Percentiles rank a stretch among this genome's conserved stretches.
Evolutionary conservation across 2,797 vertebrate species (phyloP).

Genomic region (Schizopygopsis malacanthus): DNA sequence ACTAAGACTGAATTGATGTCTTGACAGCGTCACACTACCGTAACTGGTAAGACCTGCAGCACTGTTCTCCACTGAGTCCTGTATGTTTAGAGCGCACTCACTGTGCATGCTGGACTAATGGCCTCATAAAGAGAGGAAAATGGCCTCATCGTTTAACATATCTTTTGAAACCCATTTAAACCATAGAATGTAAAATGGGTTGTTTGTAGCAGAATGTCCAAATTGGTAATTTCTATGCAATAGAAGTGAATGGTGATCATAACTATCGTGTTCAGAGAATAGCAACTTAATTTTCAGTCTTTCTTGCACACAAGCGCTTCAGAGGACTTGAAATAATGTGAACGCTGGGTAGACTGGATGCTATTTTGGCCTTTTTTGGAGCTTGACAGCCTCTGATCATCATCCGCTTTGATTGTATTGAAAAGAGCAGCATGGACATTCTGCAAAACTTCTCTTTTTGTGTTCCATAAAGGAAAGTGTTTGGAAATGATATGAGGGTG

Average conservation of each 20-base stretch:
- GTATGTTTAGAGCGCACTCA: constrained; percentile 1
- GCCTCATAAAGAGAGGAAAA: background rate
- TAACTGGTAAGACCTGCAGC: constrained; percentile 47
- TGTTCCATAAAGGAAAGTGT: background rate
- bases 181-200: background rate
- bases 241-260: background rate
- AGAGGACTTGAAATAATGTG: background rate
- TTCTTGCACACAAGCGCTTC: background rate
- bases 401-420: background rate
- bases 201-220: background rate
- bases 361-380: background rate
- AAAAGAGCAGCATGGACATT: background rate
- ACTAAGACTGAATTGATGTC: constrained; percentile 31
- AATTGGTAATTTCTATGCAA: background rate
- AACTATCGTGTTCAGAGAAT: background rate
- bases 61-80: constrained; percentile 43
- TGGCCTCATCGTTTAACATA: background rate
- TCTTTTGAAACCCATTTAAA: background rate
- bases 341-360: background rate
- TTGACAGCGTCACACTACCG: constrained; percentile 9
- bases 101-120: constrained; percentile 16
- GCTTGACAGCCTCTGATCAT: background rate
- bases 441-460: background rate
- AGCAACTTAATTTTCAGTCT: background rate
- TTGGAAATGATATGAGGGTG: background rate